These are phyloP conservation scores for Caenorhabditis sp. DNA, from an alignment of 2,888 invertebrate genomes.

Conservation along the genomic window DNA sequence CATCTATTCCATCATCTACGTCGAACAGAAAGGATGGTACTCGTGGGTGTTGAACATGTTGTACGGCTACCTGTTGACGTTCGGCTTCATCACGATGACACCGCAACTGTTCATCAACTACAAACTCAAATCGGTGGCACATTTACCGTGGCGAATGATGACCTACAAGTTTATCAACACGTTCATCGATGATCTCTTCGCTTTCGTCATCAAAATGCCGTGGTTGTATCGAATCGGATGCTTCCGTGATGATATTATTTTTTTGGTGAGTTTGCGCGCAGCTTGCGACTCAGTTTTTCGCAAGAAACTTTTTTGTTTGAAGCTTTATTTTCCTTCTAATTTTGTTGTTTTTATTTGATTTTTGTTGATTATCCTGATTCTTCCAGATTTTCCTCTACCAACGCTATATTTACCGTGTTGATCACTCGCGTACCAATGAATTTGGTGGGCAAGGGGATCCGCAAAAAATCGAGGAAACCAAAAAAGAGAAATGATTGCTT, in stretches of 20 bases:
- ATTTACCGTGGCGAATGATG: slow-evolving; percentile 99
- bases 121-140: slow-evolving; percentile 97
- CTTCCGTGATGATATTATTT: slow-evolving; percentile 97
- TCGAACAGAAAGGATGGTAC: slow-evolving; percentile 96
- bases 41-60: slow-evolving; percentile 94
- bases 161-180: slow-evolving; percentile 99
- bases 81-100: slow-evolving; percentile 99
- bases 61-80: slow-evolving; percentile 95
- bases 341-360: background rate
- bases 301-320: background rate
- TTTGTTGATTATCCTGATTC: background rate
- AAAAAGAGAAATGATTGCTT: background rate
- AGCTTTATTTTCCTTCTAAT: too few relatives aligned
- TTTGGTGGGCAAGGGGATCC: slow-evolving; percentile 88
- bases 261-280: slow-evolving; percentile 78
- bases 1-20: slow-evolving; percentile 89
- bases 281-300: background rate
- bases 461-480: background rate
- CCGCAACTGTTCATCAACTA: slow-evolving; percentile 96
- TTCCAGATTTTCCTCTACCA: slow-evolving; percentile 85
- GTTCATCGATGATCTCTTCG: slow-evolving; percentile 99
- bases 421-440: slow-evolving; percentile 91
- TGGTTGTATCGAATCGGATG: slow-evolving; percentile 95
- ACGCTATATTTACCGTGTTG: slow-evolving; percentile 96
- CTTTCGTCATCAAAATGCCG: slow-evolving; percentile 99